Percentiles rank a stretch among this genome's conserved stretches.
Evolutionary conservation across 1,140 invertebrate species (phyloP).

Genomic region (Ceratitis capitata): DNA sequence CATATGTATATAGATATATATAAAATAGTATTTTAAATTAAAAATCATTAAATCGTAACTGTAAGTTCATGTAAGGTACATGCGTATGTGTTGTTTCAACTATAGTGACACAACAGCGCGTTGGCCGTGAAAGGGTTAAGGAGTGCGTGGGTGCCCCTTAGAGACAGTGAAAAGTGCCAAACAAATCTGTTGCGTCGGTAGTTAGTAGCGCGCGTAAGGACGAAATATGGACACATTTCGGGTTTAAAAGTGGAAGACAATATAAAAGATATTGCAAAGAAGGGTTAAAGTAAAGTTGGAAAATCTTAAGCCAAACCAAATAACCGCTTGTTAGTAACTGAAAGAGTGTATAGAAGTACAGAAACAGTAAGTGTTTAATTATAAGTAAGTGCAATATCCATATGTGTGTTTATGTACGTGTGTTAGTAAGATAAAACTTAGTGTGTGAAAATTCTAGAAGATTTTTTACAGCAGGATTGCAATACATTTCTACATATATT

Average conservation of each 20-base stretch:
- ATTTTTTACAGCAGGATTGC: neutral
- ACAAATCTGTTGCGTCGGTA: neutral
- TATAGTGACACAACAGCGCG: neutral
- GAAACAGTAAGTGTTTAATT: neutral
- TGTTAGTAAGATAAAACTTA: neutral
- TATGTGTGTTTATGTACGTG: neutral
- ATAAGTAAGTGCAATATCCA: neutral
- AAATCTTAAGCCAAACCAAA: neutral
- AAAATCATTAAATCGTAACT: neutral
- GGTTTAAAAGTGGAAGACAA: too few relatives aligned
- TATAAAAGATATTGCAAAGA: neutral
- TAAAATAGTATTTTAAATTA: constrained; percentile 34
- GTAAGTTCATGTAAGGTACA: neutral
- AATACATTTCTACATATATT: neutral
- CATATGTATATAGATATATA: constrained; percentile 26
- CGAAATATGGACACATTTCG: neutral
- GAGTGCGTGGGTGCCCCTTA: too few relatives aligned
- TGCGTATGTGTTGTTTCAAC: neutral
- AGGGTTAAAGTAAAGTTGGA: neutral
- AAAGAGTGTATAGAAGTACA: neutral
- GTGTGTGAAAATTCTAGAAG: neutral
- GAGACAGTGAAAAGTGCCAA: neutral
- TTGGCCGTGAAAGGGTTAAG: neutral
- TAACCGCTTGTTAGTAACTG: neutral
- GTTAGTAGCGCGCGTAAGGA: constrained; percentile 19